phyloP scores from a whole-genome alignment of 2,888 invertebrate species.

The Encarsia formosa region DNA sequence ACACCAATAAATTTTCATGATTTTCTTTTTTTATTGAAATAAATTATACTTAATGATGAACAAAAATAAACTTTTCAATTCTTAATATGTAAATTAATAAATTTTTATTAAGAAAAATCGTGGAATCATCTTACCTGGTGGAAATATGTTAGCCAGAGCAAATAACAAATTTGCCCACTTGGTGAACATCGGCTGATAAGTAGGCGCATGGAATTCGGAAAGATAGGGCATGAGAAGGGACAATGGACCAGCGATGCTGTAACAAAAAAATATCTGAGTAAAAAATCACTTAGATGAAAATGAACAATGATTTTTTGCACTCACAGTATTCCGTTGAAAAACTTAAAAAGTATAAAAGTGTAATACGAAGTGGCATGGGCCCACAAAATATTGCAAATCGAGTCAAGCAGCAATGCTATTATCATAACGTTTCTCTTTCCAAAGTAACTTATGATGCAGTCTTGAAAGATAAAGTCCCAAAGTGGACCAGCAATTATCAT shows the following conservation, averaged over 20 bases:
- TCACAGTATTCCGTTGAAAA: constrained; percentile 72
- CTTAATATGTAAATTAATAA: no score
- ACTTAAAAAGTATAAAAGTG: constrained; percentile 65
- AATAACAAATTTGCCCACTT: constrained; percentile 64
- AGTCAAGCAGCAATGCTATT: constrained; percentile 63
- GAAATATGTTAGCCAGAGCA: constrained; percentile 60
- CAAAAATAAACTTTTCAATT: neutral
- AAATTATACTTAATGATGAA: neutral
- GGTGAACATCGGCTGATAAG: constrained; percentile 63
- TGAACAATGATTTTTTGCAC: constrained; percentile 39
- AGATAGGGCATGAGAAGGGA: constrained; percentile 69
- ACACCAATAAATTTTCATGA: no score
- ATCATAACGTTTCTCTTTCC: constrained; percentile 67
- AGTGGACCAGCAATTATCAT: constrained; percentile 72
- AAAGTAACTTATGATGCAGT: constrained; percentile 68
- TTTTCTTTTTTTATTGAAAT: neutral
- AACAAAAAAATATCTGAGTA: neutral
- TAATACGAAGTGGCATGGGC: constrained; percentile 65
- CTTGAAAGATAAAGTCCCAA: constrained; percentile 71
- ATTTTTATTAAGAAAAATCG: no score
- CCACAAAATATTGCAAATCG: constrained; percentile 62
- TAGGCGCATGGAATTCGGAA: constrained; percentile 68
- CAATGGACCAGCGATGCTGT: constrained; percentile 66
- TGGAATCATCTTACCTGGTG: constrained; percentile 57
- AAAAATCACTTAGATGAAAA: neutral